Base-by-base conservation (phyloP, 1,140 invertebrate species). In the Drosophila miranda region DNA sequence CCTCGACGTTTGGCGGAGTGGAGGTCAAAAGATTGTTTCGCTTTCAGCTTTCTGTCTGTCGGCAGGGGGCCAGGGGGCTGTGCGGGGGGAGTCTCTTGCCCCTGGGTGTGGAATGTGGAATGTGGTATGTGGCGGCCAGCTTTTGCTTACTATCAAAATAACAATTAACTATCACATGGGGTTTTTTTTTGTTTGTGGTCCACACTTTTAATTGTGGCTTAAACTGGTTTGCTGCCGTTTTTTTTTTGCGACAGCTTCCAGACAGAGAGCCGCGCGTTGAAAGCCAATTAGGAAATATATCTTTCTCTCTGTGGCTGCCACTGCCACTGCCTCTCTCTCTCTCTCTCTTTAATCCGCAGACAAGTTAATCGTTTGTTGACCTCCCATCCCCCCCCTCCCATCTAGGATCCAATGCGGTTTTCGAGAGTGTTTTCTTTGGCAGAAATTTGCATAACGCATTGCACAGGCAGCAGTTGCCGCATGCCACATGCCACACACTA, bases 311-410 rank as follows among this genome's bases (percentile, higher is more conserved):
- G 46, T 26, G 46, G 34, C 19, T 64, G 68, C 46, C 34, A 38
- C 34, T 5, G 34, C 11, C 34, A 38, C 34, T 9, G 30, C 30
- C 30, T 48, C 49, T 45, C 13, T 43, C 45, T 68, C 26, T 50
- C 46, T 70, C 26, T 23, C 21, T 34, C 51, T 63, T 67, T 84
- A 84, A 84, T 84, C 81, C 81, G 51, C 82, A 86, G 77, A 81
- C 81, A 86, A 86, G 81, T 86, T 87, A 87, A 86, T 86, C 81
- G 81, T 86, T 82, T 86, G 82, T 86, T 86, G 81, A 86, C 82
- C 81, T 64, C 73, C 54, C 34, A 38, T 13, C 4, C 3, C 34
- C 1, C 11, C 9, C 34, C 4, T 13, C 9, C 34, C 30, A 34
- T 34, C 30, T 3, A 34, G 30, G 30, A 34, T 46, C 49, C 62